Evolutionary conservation across 2,113 vertebrate genomes (phyloP).

Genomic region (Phoxinus phoxinus): DNA sequence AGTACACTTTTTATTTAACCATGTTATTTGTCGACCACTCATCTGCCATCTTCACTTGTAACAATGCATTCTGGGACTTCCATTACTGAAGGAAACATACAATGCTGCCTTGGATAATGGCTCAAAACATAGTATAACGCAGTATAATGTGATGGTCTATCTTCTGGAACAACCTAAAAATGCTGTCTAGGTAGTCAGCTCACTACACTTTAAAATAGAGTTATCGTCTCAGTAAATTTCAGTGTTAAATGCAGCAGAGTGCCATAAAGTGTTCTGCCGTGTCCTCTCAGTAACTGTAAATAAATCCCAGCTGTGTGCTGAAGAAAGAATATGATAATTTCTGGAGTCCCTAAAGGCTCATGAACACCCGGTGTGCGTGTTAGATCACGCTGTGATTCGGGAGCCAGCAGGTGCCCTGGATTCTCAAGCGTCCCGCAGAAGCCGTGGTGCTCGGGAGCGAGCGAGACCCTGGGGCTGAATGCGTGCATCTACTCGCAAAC

Average conservation of each 20-base stretch:
- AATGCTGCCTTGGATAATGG: not conserved
- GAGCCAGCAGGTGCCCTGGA: not conserved
- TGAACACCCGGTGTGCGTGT: not conserved
- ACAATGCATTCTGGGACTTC: not conserved
- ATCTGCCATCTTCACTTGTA: too few relatives aligned
- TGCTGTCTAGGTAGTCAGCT: not conserved
- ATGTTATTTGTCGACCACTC: not conserved
- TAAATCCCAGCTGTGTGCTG: slow-evolving; percentile 34
- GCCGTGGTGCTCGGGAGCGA: not conserved
- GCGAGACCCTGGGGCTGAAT: not conserved
- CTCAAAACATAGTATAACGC: not conserved
- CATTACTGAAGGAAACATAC: not conserved
- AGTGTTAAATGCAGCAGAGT: not conserved
- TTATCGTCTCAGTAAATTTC: not conserved
- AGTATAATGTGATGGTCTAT: not conserved
- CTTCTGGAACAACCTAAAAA: not conserved
- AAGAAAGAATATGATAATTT: slow-evolving; percentile 4
- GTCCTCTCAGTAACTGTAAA: slow-evolving; percentile 5
- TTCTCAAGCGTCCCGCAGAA: not conserved
- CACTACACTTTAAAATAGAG: not conserved
- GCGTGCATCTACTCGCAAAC: not conserved
- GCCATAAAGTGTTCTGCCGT: not conserved
- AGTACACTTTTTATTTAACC: too few relatives aligned
- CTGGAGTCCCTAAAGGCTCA: not conserved
- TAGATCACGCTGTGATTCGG: not conserved